Evolutionary conservation across 2,888 invertebrate genomes (phyloP).

Genomic region (Drymonia ruficornis): DNA sequence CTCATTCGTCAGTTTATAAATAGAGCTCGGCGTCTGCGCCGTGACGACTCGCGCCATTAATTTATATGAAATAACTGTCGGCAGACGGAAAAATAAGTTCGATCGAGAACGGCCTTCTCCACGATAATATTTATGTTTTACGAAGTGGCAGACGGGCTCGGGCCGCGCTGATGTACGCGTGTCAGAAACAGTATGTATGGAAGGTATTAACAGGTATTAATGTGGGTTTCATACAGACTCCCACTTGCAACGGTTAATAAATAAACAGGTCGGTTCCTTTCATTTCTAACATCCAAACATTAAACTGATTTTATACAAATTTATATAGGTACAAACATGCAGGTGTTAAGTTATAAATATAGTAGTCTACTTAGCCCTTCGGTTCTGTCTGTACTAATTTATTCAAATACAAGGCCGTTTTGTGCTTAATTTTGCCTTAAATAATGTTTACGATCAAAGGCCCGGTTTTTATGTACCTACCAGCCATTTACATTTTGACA

Average conservation of each 20-base stretch:
- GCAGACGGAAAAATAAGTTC: slow-evolving; percentile 83
- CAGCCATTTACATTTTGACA: slow-evolving; percentile 21
- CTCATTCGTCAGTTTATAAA: slow-evolving; percentile 85
- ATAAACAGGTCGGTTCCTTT: slow-evolving; percentile 53
- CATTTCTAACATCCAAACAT: slow-evolving; percentile 48
- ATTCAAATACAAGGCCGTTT: slow-evolving; percentile 3
- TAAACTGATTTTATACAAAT: slow-evolving; percentile 43
- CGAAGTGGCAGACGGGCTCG: slow-evolving; percentile 69
- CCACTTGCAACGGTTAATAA: slow-evolving; percentile 50
- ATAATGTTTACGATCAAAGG: slow-evolving; percentile 14
- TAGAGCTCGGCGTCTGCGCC: slow-evolving; percentile 82
- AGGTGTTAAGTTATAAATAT: slow-evolving; percentile 42
- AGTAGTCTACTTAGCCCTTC: slow-evolving; percentile 25
- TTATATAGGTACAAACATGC: slow-evolving; percentile 34
- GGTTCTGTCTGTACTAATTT: slow-evolving; percentile 18
- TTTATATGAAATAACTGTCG: slow-evolving; percentile 85
- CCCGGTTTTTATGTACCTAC: slow-evolving; percentile 18
- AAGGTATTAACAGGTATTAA: slow-evolving; percentile 50
- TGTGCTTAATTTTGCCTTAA: slow-evolving; percentile 1
- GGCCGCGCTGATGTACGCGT: slow-evolving; percentile 67
- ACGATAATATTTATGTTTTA: slow-evolving; percentile 84
- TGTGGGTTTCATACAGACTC: slow-evolving; percentile 51
- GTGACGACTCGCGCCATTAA: slow-evolving; percentile 84
- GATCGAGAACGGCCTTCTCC: slow-evolving; percentile 79
- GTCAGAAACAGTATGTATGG: slow-evolving; percentile 64